These are phyloP conservation scores for Phasianus colchicus DNA, from an alignment of 2,113 vertebrate species.

Conservation along the genomic window DNA sequence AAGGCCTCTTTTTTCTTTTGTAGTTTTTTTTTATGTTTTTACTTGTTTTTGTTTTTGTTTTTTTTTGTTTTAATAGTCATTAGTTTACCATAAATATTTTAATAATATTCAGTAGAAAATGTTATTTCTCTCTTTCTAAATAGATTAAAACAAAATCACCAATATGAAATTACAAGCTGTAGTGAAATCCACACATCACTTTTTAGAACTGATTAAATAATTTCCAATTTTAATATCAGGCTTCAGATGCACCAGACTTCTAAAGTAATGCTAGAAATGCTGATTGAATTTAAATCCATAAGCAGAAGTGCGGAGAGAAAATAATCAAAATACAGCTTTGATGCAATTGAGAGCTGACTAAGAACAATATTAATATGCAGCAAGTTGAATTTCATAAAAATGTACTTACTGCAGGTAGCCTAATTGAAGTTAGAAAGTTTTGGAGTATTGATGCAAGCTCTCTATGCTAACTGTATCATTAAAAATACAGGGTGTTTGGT, in stretches of 20 bases:
- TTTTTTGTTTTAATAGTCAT: not conserved
- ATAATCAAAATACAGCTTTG: not conserved
- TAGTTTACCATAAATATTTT: conserved; percentile 17
- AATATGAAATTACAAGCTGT: conserved; percentile 25
- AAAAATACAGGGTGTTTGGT: not conserved
- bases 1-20: not conserved
- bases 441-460: not conserved
- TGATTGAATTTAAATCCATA: conserved; percentile 36
- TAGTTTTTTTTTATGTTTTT: not conserved
- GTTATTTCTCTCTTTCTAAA: conserved; percentile 27
- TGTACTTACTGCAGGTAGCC: not conserved
- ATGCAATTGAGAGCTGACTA: not conserved
- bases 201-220: conserved; percentile 44
- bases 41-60: not conserved
- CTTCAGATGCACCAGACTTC: conserved; percentile 10
- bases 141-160: not conserved
- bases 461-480: not conserved
- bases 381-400: not conserved
- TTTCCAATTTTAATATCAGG: conserved; percentile 13
- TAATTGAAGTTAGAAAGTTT: not conserved
- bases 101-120: not conserved
- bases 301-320: not conserved
- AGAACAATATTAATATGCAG: not conserved
- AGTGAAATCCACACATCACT: conserved; percentile 40
- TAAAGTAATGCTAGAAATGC: not conserved